Conservation (phyloP, 2,113 vertebrate genomes). For the Alces alces region DNA sequence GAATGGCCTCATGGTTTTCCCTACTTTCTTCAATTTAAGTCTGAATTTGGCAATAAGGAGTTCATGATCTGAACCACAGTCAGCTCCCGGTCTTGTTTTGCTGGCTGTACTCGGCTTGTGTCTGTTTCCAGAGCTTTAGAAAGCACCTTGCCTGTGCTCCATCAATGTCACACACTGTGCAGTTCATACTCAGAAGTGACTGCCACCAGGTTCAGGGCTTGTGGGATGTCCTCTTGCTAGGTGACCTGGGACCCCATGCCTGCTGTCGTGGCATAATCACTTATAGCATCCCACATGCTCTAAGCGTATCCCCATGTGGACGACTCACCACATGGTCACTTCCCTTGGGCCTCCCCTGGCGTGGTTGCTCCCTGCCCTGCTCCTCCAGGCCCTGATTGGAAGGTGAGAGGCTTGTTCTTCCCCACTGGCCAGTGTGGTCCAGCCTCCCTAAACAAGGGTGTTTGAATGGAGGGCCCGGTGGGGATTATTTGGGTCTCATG, state of each 20-base stretch:
- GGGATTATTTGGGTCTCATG: not conserved
- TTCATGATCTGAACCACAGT: not conserved
- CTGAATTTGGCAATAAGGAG: not conserved
- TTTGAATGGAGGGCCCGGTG: accelerated
- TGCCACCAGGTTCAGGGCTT: accelerated
- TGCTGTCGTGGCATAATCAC: not conserved
- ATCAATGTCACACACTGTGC: not conserved
- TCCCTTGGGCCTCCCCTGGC: not conserved
- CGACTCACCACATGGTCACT: accelerated
- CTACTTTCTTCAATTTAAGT: not conserved
- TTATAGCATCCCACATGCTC: accelerated
- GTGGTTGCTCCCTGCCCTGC: not conserved
- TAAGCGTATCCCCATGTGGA: not conserved
- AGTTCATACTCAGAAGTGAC: not conserved
- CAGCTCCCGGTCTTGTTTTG: not conserved
- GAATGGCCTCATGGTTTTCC: not conserved
- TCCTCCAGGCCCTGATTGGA: not conserved
- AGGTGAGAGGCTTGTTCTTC: too few species aligned
- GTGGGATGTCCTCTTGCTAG: not conserved
- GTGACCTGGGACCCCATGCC: not conserved
- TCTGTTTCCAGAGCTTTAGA: not conserved
- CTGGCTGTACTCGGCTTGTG: not conserved
- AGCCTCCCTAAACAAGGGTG: not conserved
- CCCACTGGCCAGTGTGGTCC: not conserved
- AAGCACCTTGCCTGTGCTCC: accelerated